A percentile compares a stretch with the other conserved stretches of the same genome.
Evolutionary conservation across 2,888 invertebrate genomes (phyloP).

Genomic region (Cosmorhoe ocellata): DNA sequence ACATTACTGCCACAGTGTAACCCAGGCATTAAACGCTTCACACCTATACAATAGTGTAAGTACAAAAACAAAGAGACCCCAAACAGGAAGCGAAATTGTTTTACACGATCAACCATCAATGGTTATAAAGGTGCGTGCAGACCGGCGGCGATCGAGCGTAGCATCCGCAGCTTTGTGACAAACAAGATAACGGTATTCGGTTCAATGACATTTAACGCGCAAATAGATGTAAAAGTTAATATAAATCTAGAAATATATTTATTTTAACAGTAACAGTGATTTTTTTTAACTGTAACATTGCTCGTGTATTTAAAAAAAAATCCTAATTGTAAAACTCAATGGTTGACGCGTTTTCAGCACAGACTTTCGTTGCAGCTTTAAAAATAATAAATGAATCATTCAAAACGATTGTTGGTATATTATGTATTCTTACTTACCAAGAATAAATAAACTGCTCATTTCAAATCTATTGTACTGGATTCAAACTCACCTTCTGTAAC

Average conservation of each 20-base stretch:
- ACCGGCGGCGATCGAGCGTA: conserved; percentile 62
- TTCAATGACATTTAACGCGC: conserved; percentile 36
- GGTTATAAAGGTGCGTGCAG: conserved; percentile 46
- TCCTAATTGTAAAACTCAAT: too few relatives aligned
- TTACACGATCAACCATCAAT: conserved; percentile 45
- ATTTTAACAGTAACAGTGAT: too few relatives aligned
- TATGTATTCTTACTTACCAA: conserved; percentile 8
- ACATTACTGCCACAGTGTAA: too few relatives aligned
- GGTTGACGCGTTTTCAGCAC: too few relatives aligned
- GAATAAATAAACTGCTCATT: conserved; percentile 4
- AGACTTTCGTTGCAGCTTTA: too few relatives aligned
- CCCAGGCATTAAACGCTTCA: too few relatives aligned
- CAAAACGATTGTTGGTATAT: too few relatives aligned
- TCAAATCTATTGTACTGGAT: conserved; percentile 1
- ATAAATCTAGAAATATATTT: too few relatives aligned
- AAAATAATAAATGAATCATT: too few relatives aligned
- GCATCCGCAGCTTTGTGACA: conserved; percentile 59
- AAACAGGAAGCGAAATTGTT: conserved; percentile 45
- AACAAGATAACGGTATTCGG: conserved; percentile 54
- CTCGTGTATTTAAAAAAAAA: too few relatives aligned
- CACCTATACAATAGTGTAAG: too few relatives aligned
- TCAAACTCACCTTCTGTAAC: conserved; percentile 78
- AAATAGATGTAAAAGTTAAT: background rate
- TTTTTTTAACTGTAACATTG: too few relatives aligned
- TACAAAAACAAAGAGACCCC: conserved; percentile 3